Conservation (phyloP, 2,888 invertebrate species). For the Coelinius sp. region DNA sequence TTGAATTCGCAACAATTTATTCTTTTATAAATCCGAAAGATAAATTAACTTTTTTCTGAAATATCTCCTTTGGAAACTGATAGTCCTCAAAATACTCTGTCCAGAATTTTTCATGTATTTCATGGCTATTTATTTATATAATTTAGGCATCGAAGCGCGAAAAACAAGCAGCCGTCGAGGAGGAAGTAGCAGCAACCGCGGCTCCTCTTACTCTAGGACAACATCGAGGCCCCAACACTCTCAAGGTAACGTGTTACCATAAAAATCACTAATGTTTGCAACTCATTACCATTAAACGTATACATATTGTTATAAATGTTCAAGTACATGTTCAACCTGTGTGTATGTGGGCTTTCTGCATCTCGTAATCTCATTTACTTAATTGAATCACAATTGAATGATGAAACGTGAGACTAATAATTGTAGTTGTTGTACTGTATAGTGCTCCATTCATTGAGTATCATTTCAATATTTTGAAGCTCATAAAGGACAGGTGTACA, state of each 20-base stretch:
- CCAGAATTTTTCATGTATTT: not conserved
- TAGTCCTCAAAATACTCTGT: slow-evolving; percentile 25
- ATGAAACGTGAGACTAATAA: not conserved
- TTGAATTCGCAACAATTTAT: not conserved
- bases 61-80: too few relatives aligned
- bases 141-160: slow-evolving; percentile 50
- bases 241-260: slow-evolving; percentile 41
- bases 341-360: not conserved
- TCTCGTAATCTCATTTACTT: slow-evolving; percentile 13
- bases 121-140: slow-evolving; percentile 30
- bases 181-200: slow-evolving; percentile 46
- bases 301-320: not conserved
- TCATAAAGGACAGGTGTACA: slow-evolving; percentile 49
- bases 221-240: slow-evolving; percentile 48
- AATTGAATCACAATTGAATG: slow-evolving; percentile 12
- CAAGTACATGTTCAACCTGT: not conserved
- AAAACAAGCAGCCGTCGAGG: slow-evolving; percentile 51
- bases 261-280: slow-evolving; percentile 8
- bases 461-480: slow-evolving; percentile 39
- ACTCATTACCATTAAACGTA: slow-evolving; percentile 6
- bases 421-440: not conserved
- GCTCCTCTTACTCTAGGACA: slow-evolving; percentile 46
- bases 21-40: not conserved
- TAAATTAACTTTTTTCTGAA: not conserved
- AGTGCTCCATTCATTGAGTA: slow-evolving; percentile 20